phyloP scores from a whole-genome alignment of 64 coral and sea anemone species.

The Porites australiensis region DNA sequence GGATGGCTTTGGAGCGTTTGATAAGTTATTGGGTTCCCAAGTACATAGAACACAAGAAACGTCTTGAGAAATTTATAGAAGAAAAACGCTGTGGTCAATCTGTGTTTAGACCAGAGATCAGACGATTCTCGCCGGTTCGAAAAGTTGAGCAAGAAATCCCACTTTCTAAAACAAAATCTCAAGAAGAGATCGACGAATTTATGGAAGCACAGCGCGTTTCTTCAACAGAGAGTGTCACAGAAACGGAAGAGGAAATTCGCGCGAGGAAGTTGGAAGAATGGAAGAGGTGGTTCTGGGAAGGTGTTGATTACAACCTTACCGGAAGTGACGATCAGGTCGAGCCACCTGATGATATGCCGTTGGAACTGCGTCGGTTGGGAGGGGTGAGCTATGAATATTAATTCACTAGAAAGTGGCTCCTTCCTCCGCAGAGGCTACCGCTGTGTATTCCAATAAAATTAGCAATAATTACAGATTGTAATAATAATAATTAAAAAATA shows the following conservation, averaged over 20 bases:
- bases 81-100: neutral
- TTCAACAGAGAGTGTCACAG: constrained; percentile 58
- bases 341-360: constrained; percentile 60
- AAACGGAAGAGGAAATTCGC: constrained; percentile 5
- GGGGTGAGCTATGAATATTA: constrained; percentile 26
- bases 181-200: constrained; percentile 47
- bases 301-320: constrained; percentile 32
- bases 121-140: neutral
- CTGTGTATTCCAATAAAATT: no score
- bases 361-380: constrained; percentile 49
- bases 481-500: no score
- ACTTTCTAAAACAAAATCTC: neutral
- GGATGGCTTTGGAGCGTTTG: constrained; percentile 66
- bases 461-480: no score
- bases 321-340: constrained; percentile 13
- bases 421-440: no score
- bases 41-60: constrained; percentile 67
- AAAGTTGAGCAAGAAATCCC: neutral
- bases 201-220: constrained; percentile 61
- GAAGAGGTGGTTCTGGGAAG: constrained; percentile 76
- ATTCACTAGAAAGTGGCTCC: neutral
- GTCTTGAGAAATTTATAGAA: neutral
- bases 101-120: neutral
- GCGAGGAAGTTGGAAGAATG: constrained; percentile 62
- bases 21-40: constrained; percentile 77